phyloP scores from a whole-genome alignment of 1,140 invertebrate species.

The Musca vetustissima region DNA sequence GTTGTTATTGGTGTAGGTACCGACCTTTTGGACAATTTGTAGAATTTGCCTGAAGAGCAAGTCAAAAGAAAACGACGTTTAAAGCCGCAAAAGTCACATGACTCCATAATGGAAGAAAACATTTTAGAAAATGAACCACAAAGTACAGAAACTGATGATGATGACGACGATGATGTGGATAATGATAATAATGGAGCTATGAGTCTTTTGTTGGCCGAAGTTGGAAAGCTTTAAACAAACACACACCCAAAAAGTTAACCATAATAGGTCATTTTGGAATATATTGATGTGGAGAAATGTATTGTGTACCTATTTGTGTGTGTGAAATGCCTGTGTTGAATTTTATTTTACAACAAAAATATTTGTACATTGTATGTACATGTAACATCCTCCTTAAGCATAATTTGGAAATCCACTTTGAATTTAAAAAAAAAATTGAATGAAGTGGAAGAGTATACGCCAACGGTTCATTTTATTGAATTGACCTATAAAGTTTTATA shows the following conservation, averaged over 20 bases:
- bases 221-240: constrained; percentile 28
- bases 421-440: too few species aligned
- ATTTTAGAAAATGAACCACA: background rate
- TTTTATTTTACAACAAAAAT: too few species aligned
- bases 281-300: background rate
- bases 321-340: too few species aligned
- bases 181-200: constrained; percentile 13
- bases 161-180: background rate
- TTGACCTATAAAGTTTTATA: too few species aligned
- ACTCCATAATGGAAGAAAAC: constrained; percentile 17
- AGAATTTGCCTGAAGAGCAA: constrained; percentile 53
- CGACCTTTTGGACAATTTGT: constrained; percentile 48
- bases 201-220: constrained; percentile 26
- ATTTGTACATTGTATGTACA: too few species aligned
- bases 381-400: too few species aligned
- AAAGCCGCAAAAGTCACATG: constrained; percentile 23
- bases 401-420: too few species aligned
- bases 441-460: too few species aligned
- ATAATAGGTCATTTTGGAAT: too few species aligned
- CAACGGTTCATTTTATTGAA: too few species aligned
- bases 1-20: constrained; percentile 41
- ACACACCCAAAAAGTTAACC: too few species aligned
- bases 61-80: constrained; percentile 29
- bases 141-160: background rate
- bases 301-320: too few species aligned